A percentile compares a stretch with the other conserved stretches of the same genome.
These are phyloP conservation scores for Matsumurasca onukii DNA, from an alignment of 1,140 invertebrate genomes.

Conservation along the genomic window DNA sequence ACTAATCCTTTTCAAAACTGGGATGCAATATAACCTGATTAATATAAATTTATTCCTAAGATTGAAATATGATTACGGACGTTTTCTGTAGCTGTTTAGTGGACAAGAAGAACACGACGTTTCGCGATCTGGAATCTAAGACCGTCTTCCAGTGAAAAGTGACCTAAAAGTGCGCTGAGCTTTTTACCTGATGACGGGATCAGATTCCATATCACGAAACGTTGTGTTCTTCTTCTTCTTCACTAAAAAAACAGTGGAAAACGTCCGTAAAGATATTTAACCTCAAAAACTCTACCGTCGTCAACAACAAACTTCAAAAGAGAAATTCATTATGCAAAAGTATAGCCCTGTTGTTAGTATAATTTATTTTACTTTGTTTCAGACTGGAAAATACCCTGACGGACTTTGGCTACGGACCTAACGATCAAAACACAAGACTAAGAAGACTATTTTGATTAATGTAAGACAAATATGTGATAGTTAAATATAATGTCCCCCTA, in stretches of 20 bases:
- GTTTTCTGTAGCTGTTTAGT: neutral
- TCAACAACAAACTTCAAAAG: neutral
- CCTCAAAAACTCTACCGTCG: neutral
- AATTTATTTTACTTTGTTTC: neutral
- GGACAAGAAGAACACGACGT: neutral
- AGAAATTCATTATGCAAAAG: neutral
- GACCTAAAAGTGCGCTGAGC: too few relatives aligned
- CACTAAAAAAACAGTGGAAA: neutral
- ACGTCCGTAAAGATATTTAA: neutral
- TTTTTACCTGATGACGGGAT: too few relatives aligned
- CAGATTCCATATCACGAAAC: too few relatives aligned
- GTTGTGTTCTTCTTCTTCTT: too few relatives aligned
- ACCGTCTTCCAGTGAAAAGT: neutral
- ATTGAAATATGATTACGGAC: neutral
- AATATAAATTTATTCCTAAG: too few relatives aligned
- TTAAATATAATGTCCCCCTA: neutral
- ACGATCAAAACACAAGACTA: neutral
- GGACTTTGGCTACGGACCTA: too few relatives aligned
- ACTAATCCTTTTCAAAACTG: too few relatives aligned
- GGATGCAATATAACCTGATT: too few relatives aligned
- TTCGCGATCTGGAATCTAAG: neutral
- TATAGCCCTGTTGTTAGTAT: neutral
- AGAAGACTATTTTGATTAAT: slow-evolving; percentile 23
- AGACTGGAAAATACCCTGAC: neutral
- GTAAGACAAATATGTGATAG: slow-evolving; percentile 20